These are phyloP conservation scores for Pilophorus perplexus DNA, from an alignment of 2,888 invertebrate genomes.

Conservation along the genomic window DNA sequence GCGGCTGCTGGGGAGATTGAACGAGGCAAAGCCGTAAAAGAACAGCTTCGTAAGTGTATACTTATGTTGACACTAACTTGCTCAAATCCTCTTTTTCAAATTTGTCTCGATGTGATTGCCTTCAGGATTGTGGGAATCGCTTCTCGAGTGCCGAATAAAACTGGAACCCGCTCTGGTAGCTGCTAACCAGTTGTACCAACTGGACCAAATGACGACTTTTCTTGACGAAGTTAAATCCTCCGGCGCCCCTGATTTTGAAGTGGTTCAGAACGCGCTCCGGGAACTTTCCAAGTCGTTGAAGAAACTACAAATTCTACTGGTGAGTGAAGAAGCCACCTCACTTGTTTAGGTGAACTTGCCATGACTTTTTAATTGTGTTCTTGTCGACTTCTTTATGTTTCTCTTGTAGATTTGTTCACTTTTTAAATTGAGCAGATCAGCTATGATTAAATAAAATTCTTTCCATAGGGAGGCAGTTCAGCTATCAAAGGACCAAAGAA, in stretches of 20 bases:
- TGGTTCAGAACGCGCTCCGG: background rate
- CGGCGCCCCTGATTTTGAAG: background rate
- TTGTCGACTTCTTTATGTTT: no score
- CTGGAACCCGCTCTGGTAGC: constrained; percentile 75
- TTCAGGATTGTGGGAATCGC: constrained; percentile 71
- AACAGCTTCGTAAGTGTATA: constrained; percentile 51
- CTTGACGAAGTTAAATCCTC: background rate
- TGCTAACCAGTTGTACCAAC: constrained; percentile 76
- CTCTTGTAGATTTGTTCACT: no score
- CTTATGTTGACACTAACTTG: background rate
- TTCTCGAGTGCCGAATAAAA: constrained; percentile 83
- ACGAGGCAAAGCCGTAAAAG: constrained; percentile 51
- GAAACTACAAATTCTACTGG: constrained; percentile 14
- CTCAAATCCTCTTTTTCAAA: background rate
- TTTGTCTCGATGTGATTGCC: background rate
- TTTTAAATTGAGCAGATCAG: no score
- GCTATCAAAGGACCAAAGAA: no score
- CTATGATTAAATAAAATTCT: no score
- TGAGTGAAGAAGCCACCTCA: no score
- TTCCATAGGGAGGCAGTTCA: no score
- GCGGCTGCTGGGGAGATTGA: constrained; percentile 47
- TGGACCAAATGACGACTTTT: constrained; percentile 51
- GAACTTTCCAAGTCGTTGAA: constrained; percentile 9
- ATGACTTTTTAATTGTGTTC: background rate
- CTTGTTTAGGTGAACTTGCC: no score